Evolutionary conservation across 2,888 invertebrate genomes (phyloP), one percentile per base, ranked within the genome.

Genomic region (Homarus gammarus): DNA sequence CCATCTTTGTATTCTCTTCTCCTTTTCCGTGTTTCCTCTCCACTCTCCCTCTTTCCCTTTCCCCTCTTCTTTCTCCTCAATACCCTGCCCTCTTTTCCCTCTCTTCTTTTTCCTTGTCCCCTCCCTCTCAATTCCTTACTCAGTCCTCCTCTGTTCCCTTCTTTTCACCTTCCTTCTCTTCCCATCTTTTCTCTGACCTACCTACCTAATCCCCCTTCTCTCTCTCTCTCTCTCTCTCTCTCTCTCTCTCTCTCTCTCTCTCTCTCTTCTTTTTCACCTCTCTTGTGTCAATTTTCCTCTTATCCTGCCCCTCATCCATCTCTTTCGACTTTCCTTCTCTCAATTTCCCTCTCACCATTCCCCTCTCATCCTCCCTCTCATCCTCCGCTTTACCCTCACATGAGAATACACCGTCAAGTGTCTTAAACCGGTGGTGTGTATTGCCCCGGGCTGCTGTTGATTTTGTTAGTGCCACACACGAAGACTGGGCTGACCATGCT

Each of bases 261-360:
- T 56, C 22, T 56, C 49, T 38, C 22, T 38, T 56, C 36, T 33
- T 49, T 33, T 77, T 15, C 33, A 15, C 49, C 15, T 5, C 49
- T 51, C 49, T 51, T 77, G n/a, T n/a, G n/a, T n/a, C n/a, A n/a
- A n/a, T n/a, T 77, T 77, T 12, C 77, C 33, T 12, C 56, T 12
- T 56, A 44, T 44, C 44, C 44, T 44, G 12, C 44, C 22, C 56
- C 22, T 3, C 56, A 12, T 22, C 22, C 3, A 5, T 22, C 5
- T 22, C 5, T 22, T 0, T 56, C 56, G 22, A 5, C 44, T 56
- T 22, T 12, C 56, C 18, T 22, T 22, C 22, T 22, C 56, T 49
- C 49, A 1, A 8, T 49, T 49, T 44, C 44, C 44, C 12, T 44
- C 12, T 44, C 44, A 8, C 44, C 44, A 44, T 8, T 44, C 44